Conservation (phyloP, 2,888 invertebrate genomes). For the Drosophila kuntzei region DNA sequence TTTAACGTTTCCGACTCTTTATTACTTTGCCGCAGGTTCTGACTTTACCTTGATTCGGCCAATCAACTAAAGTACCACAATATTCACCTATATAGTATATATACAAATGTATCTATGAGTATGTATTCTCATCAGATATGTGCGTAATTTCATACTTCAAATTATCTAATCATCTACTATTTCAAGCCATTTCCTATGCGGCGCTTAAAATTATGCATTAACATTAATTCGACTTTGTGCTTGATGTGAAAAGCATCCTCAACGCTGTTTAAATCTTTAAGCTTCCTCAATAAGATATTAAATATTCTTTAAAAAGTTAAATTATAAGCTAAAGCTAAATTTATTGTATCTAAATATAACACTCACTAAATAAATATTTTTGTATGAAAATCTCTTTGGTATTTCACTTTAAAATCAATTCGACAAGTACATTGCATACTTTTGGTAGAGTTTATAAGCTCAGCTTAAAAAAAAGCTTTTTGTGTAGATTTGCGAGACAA, state of each 20-base stretch:
- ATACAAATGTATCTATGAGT: not conserved
- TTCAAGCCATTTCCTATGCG: not conserved
- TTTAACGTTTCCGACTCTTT: slow-evolving; percentile 13
- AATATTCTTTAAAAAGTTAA: no score
- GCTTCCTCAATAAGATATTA: not conserved
- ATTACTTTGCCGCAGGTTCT: slow-evolving; percentile 11
- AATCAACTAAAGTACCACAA: slow-evolving; percentile 16
- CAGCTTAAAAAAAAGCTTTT: not conserved
- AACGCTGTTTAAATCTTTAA: not conserved
- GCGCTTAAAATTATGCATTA: slow-evolving; percentile 38
- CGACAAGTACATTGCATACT: slow-evolving; percentile 13
- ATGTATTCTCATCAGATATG: slow-evolving; percentile 2
- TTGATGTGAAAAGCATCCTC: not conserved
- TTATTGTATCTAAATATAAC: not conserved
- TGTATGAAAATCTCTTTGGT: no score
- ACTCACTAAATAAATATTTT: not conserved
- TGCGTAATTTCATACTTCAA: slow-evolving; percentile 1
- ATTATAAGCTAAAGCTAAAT: not conserved
- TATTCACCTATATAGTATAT: not conserved
- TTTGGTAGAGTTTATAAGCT: slow-evolving; percentile 11
- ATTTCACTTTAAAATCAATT: not conserved
- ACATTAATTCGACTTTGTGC: not conserved
- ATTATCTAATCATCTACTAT: slow-evolving; percentile 1
- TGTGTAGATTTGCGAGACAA: not conserved
- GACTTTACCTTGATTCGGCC: slow-evolving; percentile 32